These are phyloP conservation scores for Eumerus sabulonum DNA, from an alignment of 2,888 invertebrate genomes.

Conservation along the genomic window DNA sequence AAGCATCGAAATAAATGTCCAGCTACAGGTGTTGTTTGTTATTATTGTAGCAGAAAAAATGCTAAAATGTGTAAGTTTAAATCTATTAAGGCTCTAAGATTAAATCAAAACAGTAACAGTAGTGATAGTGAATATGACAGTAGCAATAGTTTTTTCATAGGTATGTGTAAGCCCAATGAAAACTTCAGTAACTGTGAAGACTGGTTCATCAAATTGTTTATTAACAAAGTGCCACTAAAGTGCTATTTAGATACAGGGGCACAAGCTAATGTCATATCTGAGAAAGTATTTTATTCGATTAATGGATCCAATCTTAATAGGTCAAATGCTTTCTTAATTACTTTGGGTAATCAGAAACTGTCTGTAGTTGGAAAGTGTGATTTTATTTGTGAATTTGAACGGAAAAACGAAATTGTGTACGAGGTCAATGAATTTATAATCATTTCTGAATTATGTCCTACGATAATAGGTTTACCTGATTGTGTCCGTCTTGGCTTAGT, in stretches of 20 bases:
- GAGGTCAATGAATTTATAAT: constrained; percentile 3
- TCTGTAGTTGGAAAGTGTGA: constrained; percentile 4
- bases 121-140: constrained; percentile 5
- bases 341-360: constrained; percentile 5
- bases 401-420: neutral
- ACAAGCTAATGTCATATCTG: constrained; percentile 2
- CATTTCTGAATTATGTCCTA: constrained; percentile 7
- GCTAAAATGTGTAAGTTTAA: constrained; percentile 19
- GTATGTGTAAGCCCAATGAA: constrained; percentile 3
- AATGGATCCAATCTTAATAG: neutral
- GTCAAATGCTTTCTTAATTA: constrained; percentile 3
- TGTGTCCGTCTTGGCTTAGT: constrained; percentile 15
- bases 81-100: neutral
- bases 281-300: constrained; percentile 2
- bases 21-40: neutral
- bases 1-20: constrained; percentile 16
- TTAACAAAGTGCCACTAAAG: neutral
- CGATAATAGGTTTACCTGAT: constrained; percentile 15
- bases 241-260: constrained; percentile 2
- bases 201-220: constrained; percentile 4
- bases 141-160: constrained; percentile 9
- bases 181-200: neutral
- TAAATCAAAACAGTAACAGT: constrained; percentile 1
- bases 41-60: neutral
- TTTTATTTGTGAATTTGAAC: neutral